Evolutionary conservation across 2,888 invertebrate species (phyloP).

Genomic region (Coenonympha glycerion): DNA sequence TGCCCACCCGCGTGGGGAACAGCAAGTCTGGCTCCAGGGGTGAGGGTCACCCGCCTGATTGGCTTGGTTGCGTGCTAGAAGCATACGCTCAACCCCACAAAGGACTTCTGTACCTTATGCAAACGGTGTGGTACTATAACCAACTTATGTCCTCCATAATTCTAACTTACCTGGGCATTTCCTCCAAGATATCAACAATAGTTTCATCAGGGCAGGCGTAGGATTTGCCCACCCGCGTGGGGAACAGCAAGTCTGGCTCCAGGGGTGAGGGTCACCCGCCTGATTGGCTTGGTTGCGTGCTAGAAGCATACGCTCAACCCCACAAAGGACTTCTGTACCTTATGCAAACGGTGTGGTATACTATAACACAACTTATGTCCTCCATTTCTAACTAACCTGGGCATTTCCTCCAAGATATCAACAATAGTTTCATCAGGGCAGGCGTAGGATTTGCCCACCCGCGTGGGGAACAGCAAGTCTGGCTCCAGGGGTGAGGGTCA

Average conservation of each 20-base stretch:
- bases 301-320: too few species aligned
- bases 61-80: conserved; percentile 78
- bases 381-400: too few species aligned
- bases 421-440: conserved; percentile 83
- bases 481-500: conserved; percentile 74
- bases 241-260: conserved; percentile 80
- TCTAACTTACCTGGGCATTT: conserved; percentile 61
- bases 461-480: conserved; percentile 85
- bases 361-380: too few species aligned
- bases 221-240: conserved; percentile 91
- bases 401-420: conserved; percentile 76
- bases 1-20: conserved; percentile 91
- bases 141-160: too few species aligned
- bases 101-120: too few species aligned
- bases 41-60: conserved; percentile 68
- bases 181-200: conserved; percentile 77
- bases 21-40: conserved; percentile 77
- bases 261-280: conserved; percentile 72
- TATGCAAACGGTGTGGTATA: too few species aligned
- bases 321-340: not conserved
- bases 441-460: conserved; percentile 88
- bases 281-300: conserved; percentile 76
- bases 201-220: conserved; percentile 85
- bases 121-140: too few species aligned
- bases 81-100: too few species aligned